Base-by-base conservation (phyloP, 2,888 invertebrate genomes). In the Listrodromus nycthemerus region DNA sequence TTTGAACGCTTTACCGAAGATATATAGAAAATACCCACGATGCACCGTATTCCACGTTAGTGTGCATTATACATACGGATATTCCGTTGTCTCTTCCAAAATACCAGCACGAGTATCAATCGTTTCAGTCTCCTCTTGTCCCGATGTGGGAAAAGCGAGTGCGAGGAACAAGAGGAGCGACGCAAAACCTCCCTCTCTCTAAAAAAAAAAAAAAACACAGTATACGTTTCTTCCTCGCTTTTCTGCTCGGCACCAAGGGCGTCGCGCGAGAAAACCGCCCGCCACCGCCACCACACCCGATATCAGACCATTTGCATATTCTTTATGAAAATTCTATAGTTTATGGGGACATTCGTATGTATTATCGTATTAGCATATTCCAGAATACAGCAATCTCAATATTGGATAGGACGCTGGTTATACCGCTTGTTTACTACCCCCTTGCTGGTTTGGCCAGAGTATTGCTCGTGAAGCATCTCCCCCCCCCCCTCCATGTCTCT, bases 291-390 rank as follows among this genome's bases (percentile, higher is more conserved):
- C 73, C 80, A 79, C 86, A 90, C 90, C 91, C 92, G 92, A 93
- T 93, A 93, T 92, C 91, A 89, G 88, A 87, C 87, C 89, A 93
- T 93, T 93, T 93, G 93, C 93, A 93, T 93, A 91, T 92, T 90
- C 90, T 93, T 93, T 93, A 93, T 93, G 92, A 93, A 93, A 93
- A 93, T 93, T 92, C 93, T 92, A 93, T 93, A 93, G 93, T 93
- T 93, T 93, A 93, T 93, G 92, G 92, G 89, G 89, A 89, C 92
- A 93, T 93, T 93, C 90, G 92, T 93, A 92, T 93, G 92, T 93
- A 93, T 93, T 93, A 93, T 92, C 91, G 87, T 90, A 93, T 93
- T 93, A 93, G 93, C 93, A 93, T 93, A 93, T 92, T 92, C 93
- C 90, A 89, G 88, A 88, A 92, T 91, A 92, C 93, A 90, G 92